A percentile compares a stretch with the other conserved stretches of the same genome.
These are phyloP conservation scores for Paragorgia papillata DNA, from an alignment of 92 coral and sea anemone genomes.

Conservation along the genomic window DNA sequence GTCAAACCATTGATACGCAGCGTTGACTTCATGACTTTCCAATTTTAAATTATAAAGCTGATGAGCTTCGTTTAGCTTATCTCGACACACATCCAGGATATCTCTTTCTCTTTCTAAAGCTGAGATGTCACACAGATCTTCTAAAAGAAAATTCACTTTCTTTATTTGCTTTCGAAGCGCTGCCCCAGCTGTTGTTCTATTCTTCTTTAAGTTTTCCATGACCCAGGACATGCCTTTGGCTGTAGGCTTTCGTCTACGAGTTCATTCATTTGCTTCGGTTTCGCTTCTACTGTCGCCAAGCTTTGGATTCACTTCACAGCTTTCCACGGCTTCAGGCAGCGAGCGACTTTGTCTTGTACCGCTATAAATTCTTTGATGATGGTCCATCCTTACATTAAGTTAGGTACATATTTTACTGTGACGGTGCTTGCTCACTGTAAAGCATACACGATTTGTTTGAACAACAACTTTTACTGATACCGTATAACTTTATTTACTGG, in stretches of 20 bases:
- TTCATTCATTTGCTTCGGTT: neutral
- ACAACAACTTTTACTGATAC: slow-evolving; percentile 22
- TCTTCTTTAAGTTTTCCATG: slow-evolving; percentile 44
- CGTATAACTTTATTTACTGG: slow-evolving; percentile 6
- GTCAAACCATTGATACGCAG: slow-evolving; percentile 51
- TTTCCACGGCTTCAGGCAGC: neutral
- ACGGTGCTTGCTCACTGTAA: slow-evolving; percentile 27
- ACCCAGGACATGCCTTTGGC: slow-evolving; percentile 46
- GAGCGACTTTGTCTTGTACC: neutral
- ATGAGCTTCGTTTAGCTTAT: slow-evolving; percentile 50
- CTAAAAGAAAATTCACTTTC: slow-evolving; percentile 41
- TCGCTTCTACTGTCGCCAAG: slow-evolving; percentile 16
- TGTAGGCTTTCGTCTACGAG: slow-evolving; percentile 36
- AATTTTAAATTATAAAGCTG: slow-evolving; percentile 40
- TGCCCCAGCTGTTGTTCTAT: slow-evolving; percentile 51
- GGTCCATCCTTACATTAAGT: neutral
- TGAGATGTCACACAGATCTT: slow-evolving; percentile 3
- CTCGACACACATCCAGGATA: slow-evolving; percentile 44
- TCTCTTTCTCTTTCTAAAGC: slow-evolving; percentile 52
- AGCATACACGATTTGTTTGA: neutral
- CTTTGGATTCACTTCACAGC: slow-evolving; percentile 4
- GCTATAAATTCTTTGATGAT: neutral
- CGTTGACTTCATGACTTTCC: slow-evolving; percentile 25
- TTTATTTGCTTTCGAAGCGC: slow-evolving; percentile 55
- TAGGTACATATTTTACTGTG: slow-evolving; percentile 11